phyloP scores from a whole-genome alignment of 2,113 vertebrate species.

The Hippopotamus amphibius region DNA sequence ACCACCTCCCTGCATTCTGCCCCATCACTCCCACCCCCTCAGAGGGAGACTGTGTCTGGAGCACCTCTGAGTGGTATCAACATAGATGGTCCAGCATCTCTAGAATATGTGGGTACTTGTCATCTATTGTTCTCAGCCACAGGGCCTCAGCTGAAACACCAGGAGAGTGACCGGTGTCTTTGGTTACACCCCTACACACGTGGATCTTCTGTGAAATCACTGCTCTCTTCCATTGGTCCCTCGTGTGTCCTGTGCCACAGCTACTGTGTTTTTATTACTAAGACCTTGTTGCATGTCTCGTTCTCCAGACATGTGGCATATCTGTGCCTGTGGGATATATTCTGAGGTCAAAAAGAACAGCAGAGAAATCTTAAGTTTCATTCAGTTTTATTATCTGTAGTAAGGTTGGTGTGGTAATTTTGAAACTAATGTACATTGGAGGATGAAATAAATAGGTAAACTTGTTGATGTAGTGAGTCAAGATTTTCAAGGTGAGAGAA shows the following conservation, averaged over 20 bases:
- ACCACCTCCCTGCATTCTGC: not conserved
- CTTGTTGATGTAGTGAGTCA: not conserved
- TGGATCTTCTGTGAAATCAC: not conserved
- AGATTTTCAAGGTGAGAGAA: conserved; percentile 3
- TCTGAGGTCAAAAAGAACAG: not conserved
- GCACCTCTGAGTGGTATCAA: not conserved
- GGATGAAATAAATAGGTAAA: not conserved
- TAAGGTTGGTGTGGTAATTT: not conserved
- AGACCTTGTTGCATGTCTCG: not conserved
- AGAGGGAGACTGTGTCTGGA: not conserved
- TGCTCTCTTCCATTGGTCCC: not conserved
- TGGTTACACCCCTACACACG: not conserved
- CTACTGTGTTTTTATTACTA: not conserved
- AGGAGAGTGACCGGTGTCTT: not conserved
- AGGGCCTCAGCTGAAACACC: not conserved
- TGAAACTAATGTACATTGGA: not conserved
- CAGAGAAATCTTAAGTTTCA: not conserved
- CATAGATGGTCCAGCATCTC: not conserved
- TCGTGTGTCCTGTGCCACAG: not conserved
- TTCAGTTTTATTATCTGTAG: not conserved
- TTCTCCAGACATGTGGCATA: not conserved
- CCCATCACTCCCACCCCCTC: not conserved
- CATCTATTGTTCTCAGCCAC: not conserved
- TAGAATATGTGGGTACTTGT: not conserved
- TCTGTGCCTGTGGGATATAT: not conserved